Conservation (phyloP, 2,797 vertebrate genomes). For the Iguana delicatissima region DNA sequence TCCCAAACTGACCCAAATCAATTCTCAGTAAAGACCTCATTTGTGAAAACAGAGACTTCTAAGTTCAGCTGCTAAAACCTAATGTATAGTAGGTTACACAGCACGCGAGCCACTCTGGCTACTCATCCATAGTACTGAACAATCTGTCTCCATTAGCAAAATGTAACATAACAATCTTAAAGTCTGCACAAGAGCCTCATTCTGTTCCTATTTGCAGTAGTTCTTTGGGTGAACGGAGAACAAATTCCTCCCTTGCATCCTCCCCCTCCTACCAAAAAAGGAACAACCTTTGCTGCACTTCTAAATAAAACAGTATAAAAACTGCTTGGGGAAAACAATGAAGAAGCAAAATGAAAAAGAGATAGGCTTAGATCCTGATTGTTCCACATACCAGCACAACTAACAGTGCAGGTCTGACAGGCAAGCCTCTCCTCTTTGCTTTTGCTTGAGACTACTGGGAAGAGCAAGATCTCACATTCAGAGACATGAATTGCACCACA, state of each 20-base stretch:
- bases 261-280: too few relatives aligned
- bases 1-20: neutral
- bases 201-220: constrained; percentile 16
- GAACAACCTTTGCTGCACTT: neutral
- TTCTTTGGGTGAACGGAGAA: neutral
- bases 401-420: neutral
- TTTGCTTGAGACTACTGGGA: too few relatives aligned
- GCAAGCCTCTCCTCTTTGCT: too few relatives aligned
- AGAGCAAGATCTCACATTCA: too few relatives aligned
- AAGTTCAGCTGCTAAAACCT: neutral
- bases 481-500: too few relatives aligned
- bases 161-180: neutral
- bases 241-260: too few relatives aligned
- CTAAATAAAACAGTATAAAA: neutral
- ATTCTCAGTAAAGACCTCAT: neutral
- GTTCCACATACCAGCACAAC: neutral
- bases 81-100: neutral
- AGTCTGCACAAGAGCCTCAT: neutral
- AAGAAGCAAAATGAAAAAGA: neutral
- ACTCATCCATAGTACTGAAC: neutral
- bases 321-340: neutral
- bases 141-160: constrained; percentile 11
- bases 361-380: too few relatives aligned
- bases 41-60: neutral
- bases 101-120: neutral